A percentile compares a stretch with the other conserved stretches of the same genome.
Evolutionary conservation across 1,140 invertebrate species (phyloP).

Genomic region (Aphaenogaster ashmeadi): DNA sequence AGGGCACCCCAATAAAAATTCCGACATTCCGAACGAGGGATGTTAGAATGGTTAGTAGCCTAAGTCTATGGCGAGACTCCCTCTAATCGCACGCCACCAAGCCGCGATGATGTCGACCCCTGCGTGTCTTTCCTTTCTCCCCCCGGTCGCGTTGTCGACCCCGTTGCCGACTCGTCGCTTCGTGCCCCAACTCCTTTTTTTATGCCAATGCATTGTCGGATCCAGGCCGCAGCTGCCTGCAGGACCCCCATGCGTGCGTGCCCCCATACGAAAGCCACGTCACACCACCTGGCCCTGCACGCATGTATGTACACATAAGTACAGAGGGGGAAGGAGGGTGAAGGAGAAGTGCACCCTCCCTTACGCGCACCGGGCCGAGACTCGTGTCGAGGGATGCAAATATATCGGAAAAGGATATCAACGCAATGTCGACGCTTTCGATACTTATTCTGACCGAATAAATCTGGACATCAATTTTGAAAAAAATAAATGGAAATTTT

Average conservation of each 20-base stretch:
- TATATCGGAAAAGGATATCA: conserved; percentile 36
- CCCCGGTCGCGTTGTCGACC: not conserved
- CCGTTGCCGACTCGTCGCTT: conserved; percentile 20
- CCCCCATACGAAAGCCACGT: conserved; percentile 81
- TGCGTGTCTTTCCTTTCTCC: not conserved
- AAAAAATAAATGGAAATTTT: not conserved
- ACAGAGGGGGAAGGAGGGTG: conserved; percentile 59
- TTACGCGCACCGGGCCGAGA: conserved; percentile 78
- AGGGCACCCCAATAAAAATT: conserved; percentile 49
- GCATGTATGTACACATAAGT: conserved; percentile 68
- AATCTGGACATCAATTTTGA: not conserved
- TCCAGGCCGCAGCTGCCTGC: conserved; percentile 82
- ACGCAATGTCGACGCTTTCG: not conserved
- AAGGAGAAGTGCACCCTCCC: conserved; percentile 69
- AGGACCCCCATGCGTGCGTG: conserved; percentile 84
- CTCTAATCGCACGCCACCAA: conserved; percentile 70
- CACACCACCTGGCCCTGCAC: conserved; percentile 78
- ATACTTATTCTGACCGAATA: not conserved
- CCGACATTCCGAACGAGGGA: conserved; percentile 7
- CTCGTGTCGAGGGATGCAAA: conserved; percentile 38
- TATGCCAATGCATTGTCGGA: conserved; percentile 83
- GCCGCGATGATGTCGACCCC: conserved; percentile 62
- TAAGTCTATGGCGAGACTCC: conserved; percentile 68
- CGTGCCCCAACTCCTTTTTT: conserved; percentile 66
- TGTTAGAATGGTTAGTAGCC: conserved; percentile 32